Conservation (phyloP, 2,888 invertebrate species). For the Itoplectis maculator region DNA sequence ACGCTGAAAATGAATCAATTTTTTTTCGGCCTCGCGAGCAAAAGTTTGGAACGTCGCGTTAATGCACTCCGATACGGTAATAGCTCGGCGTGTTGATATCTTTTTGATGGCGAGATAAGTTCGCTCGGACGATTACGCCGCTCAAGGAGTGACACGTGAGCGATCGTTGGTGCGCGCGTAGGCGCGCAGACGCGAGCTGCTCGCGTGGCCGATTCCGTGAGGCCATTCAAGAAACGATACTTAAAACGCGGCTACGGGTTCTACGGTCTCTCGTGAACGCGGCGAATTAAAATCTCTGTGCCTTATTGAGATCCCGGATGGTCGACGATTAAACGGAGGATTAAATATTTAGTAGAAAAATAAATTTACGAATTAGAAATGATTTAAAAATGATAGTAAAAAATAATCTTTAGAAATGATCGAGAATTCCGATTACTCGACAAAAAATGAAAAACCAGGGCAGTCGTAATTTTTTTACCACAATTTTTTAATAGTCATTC, state of each 20-base stretch:
- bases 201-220: constrained; percentile 56
- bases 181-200: constrained; percentile 59
- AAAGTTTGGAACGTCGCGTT: constrained; percentile 47
- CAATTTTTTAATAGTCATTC: too few species aligned
- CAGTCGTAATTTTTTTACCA: too few species aligned
- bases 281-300: constrained; percentile 8
- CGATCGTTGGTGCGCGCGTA: constrained; percentile 59
- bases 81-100: constrained; percentile 66
- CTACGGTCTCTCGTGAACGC: constrained; percentile 17
- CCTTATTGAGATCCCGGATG: not conserved
- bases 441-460: too few species aligned
- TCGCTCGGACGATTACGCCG: constrained; percentile 64
- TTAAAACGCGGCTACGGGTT: constrained; percentile 15
- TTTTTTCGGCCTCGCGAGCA: not conserved
- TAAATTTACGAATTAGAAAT: not conserved
- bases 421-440: too few species aligned
- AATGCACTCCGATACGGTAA: constrained; percentile 62
- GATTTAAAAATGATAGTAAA: too few species aligned
- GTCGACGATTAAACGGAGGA: not conserved
- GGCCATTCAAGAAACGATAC: constrained; percentile 63
- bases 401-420: too few species aligned
- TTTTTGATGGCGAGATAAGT: constrained; percentile 69
- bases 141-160: constrained; percentile 64
- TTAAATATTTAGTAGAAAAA: not conserved
- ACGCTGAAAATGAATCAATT: constrained; percentile 6